Evolutionary conservation across 2,113 vertebrate species (phyloP).

Genomic region (Neomonachus schauinslandi): DNA sequence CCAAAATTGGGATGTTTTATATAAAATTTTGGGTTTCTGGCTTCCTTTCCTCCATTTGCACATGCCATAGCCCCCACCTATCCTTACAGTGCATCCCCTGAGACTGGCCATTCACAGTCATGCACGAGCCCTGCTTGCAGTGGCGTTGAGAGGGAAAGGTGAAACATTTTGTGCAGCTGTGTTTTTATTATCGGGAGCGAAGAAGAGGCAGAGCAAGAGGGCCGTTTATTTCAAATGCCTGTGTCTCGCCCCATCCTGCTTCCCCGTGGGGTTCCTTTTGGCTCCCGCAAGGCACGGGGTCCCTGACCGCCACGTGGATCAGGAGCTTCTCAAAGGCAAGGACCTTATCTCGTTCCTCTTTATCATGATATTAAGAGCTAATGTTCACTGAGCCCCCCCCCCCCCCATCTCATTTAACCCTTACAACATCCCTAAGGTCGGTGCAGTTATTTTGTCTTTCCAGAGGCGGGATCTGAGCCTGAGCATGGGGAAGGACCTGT

Average conservation of each 20-base stretch:
- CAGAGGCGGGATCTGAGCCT: not conserved
- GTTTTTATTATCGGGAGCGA: not conserved
- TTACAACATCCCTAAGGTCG: not conserved
- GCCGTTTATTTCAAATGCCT: not conserved
- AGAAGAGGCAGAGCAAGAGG: not conserved
- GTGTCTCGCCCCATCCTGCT: not conserved
- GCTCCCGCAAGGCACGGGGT: not conserved
- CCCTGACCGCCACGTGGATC: accelerated
- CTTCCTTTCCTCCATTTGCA: not conserved
- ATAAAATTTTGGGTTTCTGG: not conserved
- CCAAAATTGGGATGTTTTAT: not conserved
- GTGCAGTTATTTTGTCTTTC: not conserved
- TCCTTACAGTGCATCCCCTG: not conserved
- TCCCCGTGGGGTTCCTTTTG: not conserved
- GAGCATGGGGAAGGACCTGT: not conserved
- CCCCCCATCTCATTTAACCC: not conserved
- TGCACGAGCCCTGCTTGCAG: not conserved
- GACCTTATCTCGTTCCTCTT: not conserved
- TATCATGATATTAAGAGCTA: accelerated
- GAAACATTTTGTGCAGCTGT: not conserved
- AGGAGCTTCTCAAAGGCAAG: not conserved
- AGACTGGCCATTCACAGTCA: accelerated
- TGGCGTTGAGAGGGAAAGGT: not conserved
- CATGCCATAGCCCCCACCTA: not conserved
- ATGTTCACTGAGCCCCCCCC: not conserved